Base-by-base conservation (phyloP, 2,888 invertebrate genomes). In the Andrena dorsata region DNA sequence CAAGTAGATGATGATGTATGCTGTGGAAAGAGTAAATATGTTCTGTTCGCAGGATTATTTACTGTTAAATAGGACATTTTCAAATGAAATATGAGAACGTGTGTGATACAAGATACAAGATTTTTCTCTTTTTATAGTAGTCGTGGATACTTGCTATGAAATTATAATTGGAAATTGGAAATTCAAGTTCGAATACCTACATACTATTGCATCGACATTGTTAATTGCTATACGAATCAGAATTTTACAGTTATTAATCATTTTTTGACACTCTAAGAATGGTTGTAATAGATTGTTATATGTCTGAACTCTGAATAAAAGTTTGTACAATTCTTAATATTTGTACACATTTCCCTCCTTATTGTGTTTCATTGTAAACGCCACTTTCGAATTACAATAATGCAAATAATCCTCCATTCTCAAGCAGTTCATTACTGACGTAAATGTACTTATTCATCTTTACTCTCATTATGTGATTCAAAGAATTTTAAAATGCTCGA, bases 221-320 rank as follows among this genome's bases (percentile, higher is more conserved):
- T 56, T 26, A 26, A 23, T 13, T 26, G 35, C 51, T 20, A 1
- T 1, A 30, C 0, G 32, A 56, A 61, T 4, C 10, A 61, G 13
- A 8, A 20, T 28, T 49, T 47, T 49, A 23, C 49, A 32, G 20
- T 32, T 32, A 26, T 7, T 7, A 23, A 3, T 1, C 20, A 61
- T 5, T 61, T 23, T 63, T 72, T 7, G 20, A 20, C 56, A 20
- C 10, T 61, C 13, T 26, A 13, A 61, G n/a, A 32, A 26, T 30
- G 28, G 20, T 1, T 65, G 47, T 28, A 65, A 49, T 64, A 70
- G 70, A 35, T 20, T 72, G 63, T 58, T 71, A 7, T 65, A 53
- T 47, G 41, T 61, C 65, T 6, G 32, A 58, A 69, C 51, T 61
- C 65, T 6, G 32, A 58, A 69, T 60, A 58, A 20, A 70, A 65